Percentiles rank a stretch among this genome's conserved stretches.
Conservation (phyloP, 2,113 vertebrate genomes). For the Gadus macrocephalus region DNA sequence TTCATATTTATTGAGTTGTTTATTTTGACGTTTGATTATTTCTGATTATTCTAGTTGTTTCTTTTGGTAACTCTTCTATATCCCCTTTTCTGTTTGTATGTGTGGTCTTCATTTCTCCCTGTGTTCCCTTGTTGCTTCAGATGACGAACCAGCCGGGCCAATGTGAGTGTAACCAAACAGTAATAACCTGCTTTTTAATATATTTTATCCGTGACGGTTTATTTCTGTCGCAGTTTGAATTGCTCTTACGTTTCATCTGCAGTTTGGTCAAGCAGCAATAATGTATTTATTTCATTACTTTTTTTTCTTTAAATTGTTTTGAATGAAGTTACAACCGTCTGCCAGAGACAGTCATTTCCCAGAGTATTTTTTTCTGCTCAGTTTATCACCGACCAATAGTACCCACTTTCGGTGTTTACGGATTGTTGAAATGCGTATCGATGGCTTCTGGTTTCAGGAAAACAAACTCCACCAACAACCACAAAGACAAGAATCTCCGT, state of each 20-base stretch:
- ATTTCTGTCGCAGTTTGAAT: too few relatives aligned
- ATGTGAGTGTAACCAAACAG: conserved; percentile 76
- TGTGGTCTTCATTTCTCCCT: conserved; percentile 58
- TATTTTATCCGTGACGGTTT: neutral
- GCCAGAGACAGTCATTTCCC: too few relatives aligned
- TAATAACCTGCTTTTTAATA: conserved; percentile 12
- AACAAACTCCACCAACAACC: conserved; percentile 99
- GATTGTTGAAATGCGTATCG: conserved; percentile 20
- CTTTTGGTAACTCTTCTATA: conserved; percentile 25
- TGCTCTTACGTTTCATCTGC: too few relatives aligned
- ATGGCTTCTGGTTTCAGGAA: conserved; percentile 75
- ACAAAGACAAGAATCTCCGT: conserved; percentile 99
- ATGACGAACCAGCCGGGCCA: conserved; percentile 95
- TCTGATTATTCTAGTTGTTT: neutral
- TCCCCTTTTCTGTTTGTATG: conserved; percentile 48
- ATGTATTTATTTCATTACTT: too few relatives aligned
- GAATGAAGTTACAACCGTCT: too few relatives aligned
- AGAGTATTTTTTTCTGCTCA: neutral
- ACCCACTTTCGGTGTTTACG: neutral
- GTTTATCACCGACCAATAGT: neutral
- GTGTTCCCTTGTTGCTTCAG: conserved; percentile 67
- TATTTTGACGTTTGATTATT: neutral
- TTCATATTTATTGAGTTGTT: neutral
- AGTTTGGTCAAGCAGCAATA: too few relatives aligned
- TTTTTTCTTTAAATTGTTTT: too few relatives aligned